Conservation (phyloP, 2,797 vertebrate species). For the Cygnus olor region DNA sequence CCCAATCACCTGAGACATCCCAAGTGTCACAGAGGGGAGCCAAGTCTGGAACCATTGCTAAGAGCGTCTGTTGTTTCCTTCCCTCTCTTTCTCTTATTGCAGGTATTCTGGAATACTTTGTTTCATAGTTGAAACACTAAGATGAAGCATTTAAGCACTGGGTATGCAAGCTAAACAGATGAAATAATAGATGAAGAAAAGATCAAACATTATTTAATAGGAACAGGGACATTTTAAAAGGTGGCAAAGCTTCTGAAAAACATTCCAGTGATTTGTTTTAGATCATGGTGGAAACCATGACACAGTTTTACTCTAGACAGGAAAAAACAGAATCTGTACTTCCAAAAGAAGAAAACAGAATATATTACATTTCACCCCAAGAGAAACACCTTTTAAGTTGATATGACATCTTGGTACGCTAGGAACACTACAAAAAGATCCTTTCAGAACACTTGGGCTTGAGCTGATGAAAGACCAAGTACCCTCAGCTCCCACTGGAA, state of each 20-base stretch:
- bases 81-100: background rate
- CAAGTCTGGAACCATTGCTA: background rate
- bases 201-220: background rate
- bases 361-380: background rate
- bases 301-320: background rate
- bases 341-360: background rate
- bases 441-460: background rate
- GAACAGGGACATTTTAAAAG: background rate
- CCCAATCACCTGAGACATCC: background rate
- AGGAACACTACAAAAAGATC: background rate
- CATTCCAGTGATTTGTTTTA: background rate
- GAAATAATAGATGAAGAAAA: conserved; percentile 5
- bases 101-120: background rate
- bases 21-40: background rate
- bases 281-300: background rate
- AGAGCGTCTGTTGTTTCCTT: background rate
- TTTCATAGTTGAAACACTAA: background rate
- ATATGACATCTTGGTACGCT: background rate
- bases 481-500: background rate
- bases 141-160: background rate
- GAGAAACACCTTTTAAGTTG: background rate
- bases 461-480: background rate
- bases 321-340: background rate
- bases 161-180: background rate
- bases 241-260: background rate